These are phyloP conservation scores for Myotis lucifugus DNA, from an alignment of 2,113 vertebrate species.

Conservation along the genomic window DNA sequence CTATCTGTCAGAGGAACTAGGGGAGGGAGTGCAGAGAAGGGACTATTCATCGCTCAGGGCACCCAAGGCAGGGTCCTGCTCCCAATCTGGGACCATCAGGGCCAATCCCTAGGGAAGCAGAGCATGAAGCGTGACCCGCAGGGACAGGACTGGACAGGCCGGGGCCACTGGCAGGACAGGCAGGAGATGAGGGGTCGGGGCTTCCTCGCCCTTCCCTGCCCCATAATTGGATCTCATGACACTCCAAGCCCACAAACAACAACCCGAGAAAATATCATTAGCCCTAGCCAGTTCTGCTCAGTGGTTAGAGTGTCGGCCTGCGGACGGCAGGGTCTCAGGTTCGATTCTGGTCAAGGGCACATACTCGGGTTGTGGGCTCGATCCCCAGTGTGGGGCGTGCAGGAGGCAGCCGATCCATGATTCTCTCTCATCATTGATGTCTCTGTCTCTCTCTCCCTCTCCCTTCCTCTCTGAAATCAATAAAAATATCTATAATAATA, in stretches of 20 bases:
- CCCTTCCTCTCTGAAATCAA: no score
- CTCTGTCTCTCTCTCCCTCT: no score
- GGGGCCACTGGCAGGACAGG: accelerated
- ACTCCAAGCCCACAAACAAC: background rate
- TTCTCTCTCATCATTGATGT: no score
- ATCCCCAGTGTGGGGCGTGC: no score
- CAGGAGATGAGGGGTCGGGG: no score
- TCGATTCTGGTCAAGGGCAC: no score
- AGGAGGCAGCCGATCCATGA: no score
- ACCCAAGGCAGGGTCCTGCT: background rate
- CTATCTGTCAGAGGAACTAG: background rate
- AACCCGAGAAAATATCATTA: background rate
- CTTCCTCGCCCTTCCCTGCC: background rate
- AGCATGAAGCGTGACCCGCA: background rate
- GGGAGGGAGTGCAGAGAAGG: background rate
- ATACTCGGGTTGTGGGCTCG: accelerated
- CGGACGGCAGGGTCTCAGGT: no score
- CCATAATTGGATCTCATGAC: background rate
- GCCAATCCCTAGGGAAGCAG: background rate
- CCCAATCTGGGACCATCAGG: background rate
- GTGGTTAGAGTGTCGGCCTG: no score
- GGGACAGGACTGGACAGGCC: background rate
- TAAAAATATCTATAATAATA: no score
- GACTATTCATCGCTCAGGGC: background rate
- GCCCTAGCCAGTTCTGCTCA: no score